These are phyloP conservation scores for Epinotia ramella DNA, from an alignment of 2,888 invertebrate species.

Conservation along the genomic window DNA sequence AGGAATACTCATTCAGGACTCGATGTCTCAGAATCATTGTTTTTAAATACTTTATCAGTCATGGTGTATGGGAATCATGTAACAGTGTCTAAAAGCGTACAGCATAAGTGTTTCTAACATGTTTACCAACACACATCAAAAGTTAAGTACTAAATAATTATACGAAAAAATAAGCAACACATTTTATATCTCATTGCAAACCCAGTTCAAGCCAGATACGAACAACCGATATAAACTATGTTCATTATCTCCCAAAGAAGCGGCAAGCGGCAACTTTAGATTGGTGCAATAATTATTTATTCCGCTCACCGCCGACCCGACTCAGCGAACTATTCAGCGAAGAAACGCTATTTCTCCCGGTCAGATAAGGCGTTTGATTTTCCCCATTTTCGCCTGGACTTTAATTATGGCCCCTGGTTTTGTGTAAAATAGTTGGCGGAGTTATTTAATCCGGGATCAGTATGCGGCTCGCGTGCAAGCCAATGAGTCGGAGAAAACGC, in stretches of 20 bases:
- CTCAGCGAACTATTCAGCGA: slow-evolving; percentile 79
- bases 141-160: not conserved
- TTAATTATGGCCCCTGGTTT: slow-evolving; percentile 84
- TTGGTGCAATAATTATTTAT: slow-evolving; percentile 84
- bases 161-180: slow-evolving; percentile 12
- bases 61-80: no score
- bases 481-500: slow-evolving; percentile 55
- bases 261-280: slow-evolving; percentile 74
- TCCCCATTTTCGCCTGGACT: slow-evolving; percentile 80
- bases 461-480: slow-evolving; percentile 73
- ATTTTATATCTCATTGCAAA: slow-evolving; percentile 6
- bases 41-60: no score
- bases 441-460: slow-evolving; percentile 83
- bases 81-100: no score
- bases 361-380: slow-evolving; percentile 85
- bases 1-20: not conserved
- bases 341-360: slow-evolving; percentile 83
- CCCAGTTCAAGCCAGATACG: slow-evolving; percentile 18
- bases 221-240: slow-evolving; percentile 67
- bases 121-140: not conserved
- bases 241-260: slow-evolving; percentile 69
- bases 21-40: no score
- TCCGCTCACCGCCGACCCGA: slow-evolving; percentile 81
- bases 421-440: slow-evolving; percentile 84
- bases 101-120: not conserved